Conservation (phyloP, 2,797 vertebrate species). For the Somateria mollissima region DNA sequence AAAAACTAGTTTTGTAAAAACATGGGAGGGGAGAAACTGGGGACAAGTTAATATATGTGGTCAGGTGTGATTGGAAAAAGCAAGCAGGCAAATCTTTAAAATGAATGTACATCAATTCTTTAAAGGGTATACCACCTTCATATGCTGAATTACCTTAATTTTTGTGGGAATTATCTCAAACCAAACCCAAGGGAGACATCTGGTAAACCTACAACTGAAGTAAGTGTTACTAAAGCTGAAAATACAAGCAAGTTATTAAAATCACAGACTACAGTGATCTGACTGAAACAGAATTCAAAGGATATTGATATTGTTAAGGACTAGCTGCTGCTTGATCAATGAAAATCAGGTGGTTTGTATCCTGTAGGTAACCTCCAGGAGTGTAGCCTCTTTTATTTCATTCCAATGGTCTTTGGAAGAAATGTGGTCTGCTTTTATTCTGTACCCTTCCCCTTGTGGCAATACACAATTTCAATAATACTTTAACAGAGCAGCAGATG, state of each 20-base stretch:
- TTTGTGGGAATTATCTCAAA: conserved; percentile 36
- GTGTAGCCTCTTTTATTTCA: conserved; percentile 22
- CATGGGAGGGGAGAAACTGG: background rate
- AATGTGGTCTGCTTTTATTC: background rate
- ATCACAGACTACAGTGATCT: conserved; percentile 36
- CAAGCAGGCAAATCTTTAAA: background rate
- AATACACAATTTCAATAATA: conserved; percentile 28
- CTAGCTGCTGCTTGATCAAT: conserved; percentile 33
- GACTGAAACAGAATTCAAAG: conserved; percentile 63
- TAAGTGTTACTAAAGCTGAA: conserved; percentile 42
- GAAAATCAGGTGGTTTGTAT: conserved; percentile 32
- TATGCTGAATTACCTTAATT: conserved; percentile 42
- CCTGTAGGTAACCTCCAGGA: background rate
- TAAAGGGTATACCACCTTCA: background rate
- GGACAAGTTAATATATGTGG: background rate
- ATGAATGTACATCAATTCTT: background rate
- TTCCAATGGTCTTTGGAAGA: conserved; percentile 27
- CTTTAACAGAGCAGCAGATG: conserved; percentile 32
- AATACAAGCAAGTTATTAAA: conserved; percentile 55
- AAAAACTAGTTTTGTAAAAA: background rate
- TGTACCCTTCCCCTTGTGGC: background rate
- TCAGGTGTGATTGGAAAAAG: background rate
- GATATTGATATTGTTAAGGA: background rate
- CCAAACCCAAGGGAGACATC: background rate
- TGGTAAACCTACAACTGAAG: background rate